Evolutionary conservation across 2,888 invertebrate genomes (phyloP), one percentile per base, ranked within the genome.

Genomic region (Agonum fuliginosum): DNA sequence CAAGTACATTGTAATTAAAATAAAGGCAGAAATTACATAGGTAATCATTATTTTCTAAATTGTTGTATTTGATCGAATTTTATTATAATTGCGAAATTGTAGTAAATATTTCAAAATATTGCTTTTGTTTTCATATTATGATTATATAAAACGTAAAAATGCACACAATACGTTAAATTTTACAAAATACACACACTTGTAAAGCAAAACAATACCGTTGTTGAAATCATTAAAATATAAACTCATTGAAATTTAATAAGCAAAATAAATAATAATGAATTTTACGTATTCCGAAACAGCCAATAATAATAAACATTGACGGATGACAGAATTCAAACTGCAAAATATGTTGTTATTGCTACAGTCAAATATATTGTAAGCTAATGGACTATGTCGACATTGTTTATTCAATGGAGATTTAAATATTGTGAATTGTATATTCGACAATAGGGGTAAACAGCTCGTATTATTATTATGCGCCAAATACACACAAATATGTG

Each of bases 221-320:
- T n/a, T 51, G 54, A 65, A 41, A 65, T 65, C 24, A 74, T 46
- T 62, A 74, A 74, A 74, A 65, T 46, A 27, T 22, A 65, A 74
- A 65, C 43, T 71, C 22, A 74, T 74, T 62, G 27, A 46, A 65
- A 65, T 74, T 74, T 74, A 62, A 74, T 74, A 74, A 17, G 14
- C 46, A 46, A 74, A 74, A 74, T 74, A 74, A 74, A 74, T 74
- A 74, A 65, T 74, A 19, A 74, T 65, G 65, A 71, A 71, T 71
- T 71, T 71, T 71, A 51, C 71, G 51, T 51, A 24, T 19, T n/a
- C n/a, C n/a, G n/a, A n/a, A n/a, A 14, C 34, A 20, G 41, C 20
- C 37, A 24, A 41, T 41, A 41, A 73, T 73, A 67, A 67, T 41
- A 20, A 67, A 67, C 41, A 67, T 10, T 41, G 67, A 67, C 27